phyloP scores from a whole-genome alignment of 2,797 vertebrate genomes.

The Tolypeutes matacus region DNA sequence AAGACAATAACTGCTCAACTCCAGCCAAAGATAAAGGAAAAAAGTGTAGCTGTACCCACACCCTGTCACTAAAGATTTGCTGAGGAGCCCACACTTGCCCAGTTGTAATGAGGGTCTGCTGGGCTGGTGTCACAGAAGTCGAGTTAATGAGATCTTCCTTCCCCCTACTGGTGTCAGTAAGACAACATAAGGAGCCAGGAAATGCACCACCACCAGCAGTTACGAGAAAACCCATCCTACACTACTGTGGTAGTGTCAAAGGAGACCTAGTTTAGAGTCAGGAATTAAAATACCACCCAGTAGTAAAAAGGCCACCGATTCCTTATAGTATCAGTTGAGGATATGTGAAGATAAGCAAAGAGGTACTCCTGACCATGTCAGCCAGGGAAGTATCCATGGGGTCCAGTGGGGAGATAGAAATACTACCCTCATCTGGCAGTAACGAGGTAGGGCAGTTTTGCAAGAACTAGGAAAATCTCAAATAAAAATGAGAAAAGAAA shows the following conservation, averaged over 20 bases:
- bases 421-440: not conserved
- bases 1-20: not conserved
- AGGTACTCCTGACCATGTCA: not conserved
- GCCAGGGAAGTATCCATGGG: not conserved
- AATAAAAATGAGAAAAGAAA: too few species aligned
- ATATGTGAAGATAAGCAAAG: not conserved
- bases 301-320: not conserved
- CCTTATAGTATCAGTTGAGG: not conserved
- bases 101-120: not conserved
- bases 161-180: not conserved
- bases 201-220: not conserved
- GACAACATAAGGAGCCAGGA: not conserved
- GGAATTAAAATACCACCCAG: not conserved
- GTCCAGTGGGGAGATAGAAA: not conserved
- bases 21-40: not conserved
- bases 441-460: not conserved
- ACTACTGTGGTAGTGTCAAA: not conserved
- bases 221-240: not conserved
- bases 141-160: not conserved
- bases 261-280: not conserved
- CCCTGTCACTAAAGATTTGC: not conserved
- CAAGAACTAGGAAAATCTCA: not conserved
- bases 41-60: not conserved
- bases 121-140: not conserved
- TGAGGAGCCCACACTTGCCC: not conserved